These are phyloP conservation scores for Cyphomyrus discorhynchus DNA, from an alignment of 2,113 vertebrate genomes.

Conservation along the genomic window DNA sequence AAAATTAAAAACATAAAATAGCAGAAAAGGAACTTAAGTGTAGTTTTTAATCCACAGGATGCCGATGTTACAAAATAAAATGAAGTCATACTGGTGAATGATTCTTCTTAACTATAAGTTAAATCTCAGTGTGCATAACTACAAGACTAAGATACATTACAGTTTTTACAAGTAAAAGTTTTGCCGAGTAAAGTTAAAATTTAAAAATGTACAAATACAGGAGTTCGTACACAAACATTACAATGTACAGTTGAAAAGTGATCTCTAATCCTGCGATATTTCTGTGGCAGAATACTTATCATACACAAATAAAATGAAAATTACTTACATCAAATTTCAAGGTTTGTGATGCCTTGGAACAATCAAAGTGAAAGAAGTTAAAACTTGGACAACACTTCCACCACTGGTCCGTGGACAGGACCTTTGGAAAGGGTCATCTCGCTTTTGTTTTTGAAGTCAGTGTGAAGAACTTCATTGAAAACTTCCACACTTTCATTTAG, in stretches of 20 bases:
- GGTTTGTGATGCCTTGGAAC: constrained; percentile 57
- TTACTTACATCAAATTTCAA: constrained; percentile 70
- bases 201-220: not conserved
- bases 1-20: not conserved
- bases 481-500: constrained; percentile 61
- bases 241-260: not conserved
- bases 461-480: constrained; percentile 63
- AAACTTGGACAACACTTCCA: constrained; percentile 53
- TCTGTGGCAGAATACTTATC: not conserved
- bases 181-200: not conserved
- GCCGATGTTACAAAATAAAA: not conserved
- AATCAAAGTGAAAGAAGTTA: constrained; percentile 59
- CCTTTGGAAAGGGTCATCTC: not conserved
- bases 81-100: not conserved
- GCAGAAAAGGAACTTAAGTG: not conserved
- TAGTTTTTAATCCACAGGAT: not conserved
- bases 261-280: not conserved
- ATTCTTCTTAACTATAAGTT: not conserved
- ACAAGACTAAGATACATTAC: not conserved
- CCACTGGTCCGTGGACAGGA: constrained; percentile 44
- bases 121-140: not conserved
- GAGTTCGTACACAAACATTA: not conserved
- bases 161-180: not conserved
- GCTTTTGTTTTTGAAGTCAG: constrained; percentile 49
- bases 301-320: not conserved